phyloP scores from a whole-genome alignment of 2,797 vertebrate genomes.

The Paguma larvata region DNA sequence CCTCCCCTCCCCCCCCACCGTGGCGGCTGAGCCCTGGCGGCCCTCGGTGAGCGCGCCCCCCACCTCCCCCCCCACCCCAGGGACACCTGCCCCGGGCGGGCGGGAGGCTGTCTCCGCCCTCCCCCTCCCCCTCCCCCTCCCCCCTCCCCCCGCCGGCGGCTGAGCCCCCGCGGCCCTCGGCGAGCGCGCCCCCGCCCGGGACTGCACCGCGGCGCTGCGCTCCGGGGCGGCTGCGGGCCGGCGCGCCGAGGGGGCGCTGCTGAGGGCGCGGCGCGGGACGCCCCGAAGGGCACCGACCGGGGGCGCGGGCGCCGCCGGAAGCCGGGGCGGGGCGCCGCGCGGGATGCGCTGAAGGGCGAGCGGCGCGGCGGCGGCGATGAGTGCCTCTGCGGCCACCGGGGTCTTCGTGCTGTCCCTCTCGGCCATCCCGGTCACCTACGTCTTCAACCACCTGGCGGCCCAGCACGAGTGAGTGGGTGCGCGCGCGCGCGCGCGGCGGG shows the following conservation, averaged over 20 bases:
- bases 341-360: conserved; percentile 76
- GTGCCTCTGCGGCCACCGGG: conserved; percentile 94
- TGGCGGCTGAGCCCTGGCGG: no score
- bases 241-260: background rate
- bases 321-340: conserved; percentile 52
- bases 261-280: background rate
- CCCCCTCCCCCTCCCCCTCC: background rate
- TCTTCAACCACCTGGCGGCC: conserved; percentile 92
- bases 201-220: background rate
- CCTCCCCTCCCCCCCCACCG: no score
- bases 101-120: background rate
- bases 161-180: no score
- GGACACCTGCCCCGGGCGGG: background rate
- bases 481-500: background rate
- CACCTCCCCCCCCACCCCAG: fast-evolving
- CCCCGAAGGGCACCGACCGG: background rate
- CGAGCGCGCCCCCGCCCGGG: background rate
- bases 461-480: conserved; percentile 90
- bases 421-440: conserved; percentile 94
- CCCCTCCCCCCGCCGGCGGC: background rate
- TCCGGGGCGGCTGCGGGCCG: background rate
- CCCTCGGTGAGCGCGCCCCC: background rate
- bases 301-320: conserved; percentile 62
- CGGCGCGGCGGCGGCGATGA: conserved; percentile 88
- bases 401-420: conserved; percentile 95